These are phyloP conservation scores for Pardosa pseudoannulata DNA, from an alignment of 2,888 invertebrate genomes.

Conservation along the genomic window DNA sequence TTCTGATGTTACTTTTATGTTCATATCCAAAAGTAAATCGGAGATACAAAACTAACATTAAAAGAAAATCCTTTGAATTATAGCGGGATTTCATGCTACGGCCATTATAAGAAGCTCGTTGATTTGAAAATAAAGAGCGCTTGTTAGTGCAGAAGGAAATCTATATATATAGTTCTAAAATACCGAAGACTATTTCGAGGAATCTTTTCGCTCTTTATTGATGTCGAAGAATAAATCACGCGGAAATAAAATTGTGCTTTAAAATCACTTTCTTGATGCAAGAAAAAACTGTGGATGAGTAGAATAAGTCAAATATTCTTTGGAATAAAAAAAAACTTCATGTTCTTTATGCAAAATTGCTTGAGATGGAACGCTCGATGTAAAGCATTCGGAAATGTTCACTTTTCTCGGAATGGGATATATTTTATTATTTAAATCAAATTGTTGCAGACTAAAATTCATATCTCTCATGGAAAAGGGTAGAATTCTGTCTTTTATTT, in stretches of 20 bases:
- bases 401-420: no score
- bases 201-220: slow-evolving; percentile 3
- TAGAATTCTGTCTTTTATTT: no score
- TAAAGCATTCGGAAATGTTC: no score
- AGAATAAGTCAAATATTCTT: no score
- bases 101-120: slow-evolving; percentile 65
- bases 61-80: slow-evolving; percentile 49
- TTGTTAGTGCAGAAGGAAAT: slow-evolving; percentile 23
- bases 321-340: no score
- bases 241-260: neutral
- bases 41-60: neutral
- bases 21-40: neutral
- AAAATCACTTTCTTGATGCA: neutral
- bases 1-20: neutral
- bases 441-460: no score
- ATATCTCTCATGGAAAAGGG: no score
- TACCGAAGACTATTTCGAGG: neutral
- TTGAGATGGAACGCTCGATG: no score
- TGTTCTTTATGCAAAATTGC: no score
- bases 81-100: slow-evolving; percentile 12
- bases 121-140: slow-evolving; percentile 57
- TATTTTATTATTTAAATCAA: no score
- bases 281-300: no score
- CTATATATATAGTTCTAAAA: neutral
- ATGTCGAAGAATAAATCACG: neutral